These are phyloP conservation scores for Galago senegalensis DNA, from an alignment of 2,797 vertebrate genomes.

Conservation along the genomic window DNA sequence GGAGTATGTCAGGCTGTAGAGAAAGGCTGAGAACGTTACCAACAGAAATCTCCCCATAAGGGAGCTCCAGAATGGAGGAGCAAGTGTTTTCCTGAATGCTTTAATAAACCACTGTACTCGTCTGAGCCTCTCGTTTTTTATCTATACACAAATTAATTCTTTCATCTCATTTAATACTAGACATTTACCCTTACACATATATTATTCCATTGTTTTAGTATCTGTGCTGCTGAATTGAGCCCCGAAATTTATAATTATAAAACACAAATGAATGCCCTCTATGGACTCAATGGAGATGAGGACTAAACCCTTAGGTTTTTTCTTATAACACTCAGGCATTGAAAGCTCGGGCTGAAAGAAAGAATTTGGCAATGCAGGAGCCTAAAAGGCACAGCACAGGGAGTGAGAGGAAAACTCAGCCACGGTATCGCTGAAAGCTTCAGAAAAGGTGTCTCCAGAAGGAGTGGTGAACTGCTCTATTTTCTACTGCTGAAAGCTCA, in stretches of 20 bases:
- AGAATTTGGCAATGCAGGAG: background rate
- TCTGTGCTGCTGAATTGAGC: no score
- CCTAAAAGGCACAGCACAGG: background rate
- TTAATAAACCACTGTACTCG: background rate
- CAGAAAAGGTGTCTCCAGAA: background rate
- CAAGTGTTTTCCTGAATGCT: background rate
- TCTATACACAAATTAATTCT: conserved; percentile 1
- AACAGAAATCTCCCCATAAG: background rate
- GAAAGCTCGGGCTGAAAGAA: background rate
- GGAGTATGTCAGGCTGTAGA: background rate
- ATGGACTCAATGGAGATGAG: background rate
- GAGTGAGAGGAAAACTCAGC: background rate
- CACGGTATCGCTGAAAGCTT: background rate
- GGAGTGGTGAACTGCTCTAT: background rate
- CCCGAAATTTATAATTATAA: conserved; percentile 6
- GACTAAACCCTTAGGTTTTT: background rate
- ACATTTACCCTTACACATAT: background rate
- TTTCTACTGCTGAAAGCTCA: background rate
- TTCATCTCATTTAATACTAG: background rate
- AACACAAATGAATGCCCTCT: background rate
- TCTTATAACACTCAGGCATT: background rate
- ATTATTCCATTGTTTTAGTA: no score
- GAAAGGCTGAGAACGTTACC: background rate
- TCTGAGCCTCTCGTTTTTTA: background rate
- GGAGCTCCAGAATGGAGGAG: background rate